These are phyloP conservation scores for Cyanocitta stelleri DNA, from an alignment of 2,113 vertebrate genomes.

Conservation along the genomic window DNA sequence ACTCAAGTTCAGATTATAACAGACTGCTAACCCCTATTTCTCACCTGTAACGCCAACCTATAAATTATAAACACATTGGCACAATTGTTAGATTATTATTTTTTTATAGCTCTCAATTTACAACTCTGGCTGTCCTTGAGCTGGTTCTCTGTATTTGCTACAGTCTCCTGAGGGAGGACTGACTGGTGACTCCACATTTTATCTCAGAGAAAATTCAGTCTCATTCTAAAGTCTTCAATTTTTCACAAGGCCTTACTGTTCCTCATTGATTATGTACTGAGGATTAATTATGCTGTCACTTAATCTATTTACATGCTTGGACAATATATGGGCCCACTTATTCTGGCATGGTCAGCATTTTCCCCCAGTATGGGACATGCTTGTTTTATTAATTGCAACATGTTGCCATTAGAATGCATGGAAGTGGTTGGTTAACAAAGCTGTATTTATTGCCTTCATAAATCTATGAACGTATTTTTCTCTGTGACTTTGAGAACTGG, in stretches of 20 bases:
- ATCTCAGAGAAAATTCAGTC: constrained; percentile 50
- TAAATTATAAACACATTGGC: constrained; percentile 68
- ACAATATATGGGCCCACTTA: constrained; percentile 33
- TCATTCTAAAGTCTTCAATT: constrained; percentile 46
- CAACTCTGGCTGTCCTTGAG: constrained; percentile 68
- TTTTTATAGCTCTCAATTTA: constrained; percentile 69
- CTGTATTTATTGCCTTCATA: background rate
- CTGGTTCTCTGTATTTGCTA: constrained; percentile 44
- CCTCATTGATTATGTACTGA: constrained; percentile 65
- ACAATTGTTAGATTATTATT: constrained; percentile 67
- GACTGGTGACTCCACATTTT: constrained; percentile 44
- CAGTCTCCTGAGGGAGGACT: constrained; percentile 56
- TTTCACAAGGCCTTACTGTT: constrained; percentile 56
- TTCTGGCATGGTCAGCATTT: constrained; percentile 1
- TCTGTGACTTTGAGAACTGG: background rate
- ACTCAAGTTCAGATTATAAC: constrained; percentile 59
- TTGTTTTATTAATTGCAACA: constrained; percentile 16
- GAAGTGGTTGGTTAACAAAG: background rate
- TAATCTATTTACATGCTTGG: constrained; percentile 58
- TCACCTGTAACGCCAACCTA: constrained; percentile 58
- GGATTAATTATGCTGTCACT: constrained; percentile 72
- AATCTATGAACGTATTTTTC: background rate
- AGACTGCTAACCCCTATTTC: constrained; percentile 62
- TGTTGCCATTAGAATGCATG: background rate
- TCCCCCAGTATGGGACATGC: background rate